phyloP scores from a whole-genome alignment of 2,797 vertebrate species.

The Phataginus tricuspis region DNA sequence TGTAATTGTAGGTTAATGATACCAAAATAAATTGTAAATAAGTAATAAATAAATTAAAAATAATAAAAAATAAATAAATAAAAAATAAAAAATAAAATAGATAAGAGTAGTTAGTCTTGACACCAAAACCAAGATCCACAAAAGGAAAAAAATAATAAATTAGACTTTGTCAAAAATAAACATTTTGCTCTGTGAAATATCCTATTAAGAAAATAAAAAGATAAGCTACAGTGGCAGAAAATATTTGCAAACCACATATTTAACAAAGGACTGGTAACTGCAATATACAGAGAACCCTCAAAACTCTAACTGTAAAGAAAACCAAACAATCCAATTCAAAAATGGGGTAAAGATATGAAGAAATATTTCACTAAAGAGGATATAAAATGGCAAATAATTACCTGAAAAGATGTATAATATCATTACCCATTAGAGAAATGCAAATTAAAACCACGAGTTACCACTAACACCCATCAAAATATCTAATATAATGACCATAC shows the following conservation, averaged over 20 bases:
- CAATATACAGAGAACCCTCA: not conserved
- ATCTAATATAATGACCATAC: not conserved
- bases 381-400: not conserved
- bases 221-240: not conserved
- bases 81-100: no score
- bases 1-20: no score
- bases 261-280: not conserved
- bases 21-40: no score
- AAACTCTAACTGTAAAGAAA: not conserved
- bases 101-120: not conserved
- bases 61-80: no score
- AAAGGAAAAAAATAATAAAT: not conserved
- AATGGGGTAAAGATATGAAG: not conserved
- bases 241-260: not conserved
- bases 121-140: not conserved
- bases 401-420: not conserved
- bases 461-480: not conserved
- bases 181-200: not conserved
- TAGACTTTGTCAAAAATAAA: not conserved
- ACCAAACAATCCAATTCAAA: not conserved
- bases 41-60: no score
- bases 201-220: not conserved
- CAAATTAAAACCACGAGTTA: not conserved
- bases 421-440: not conserved
- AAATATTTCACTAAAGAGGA: not conserved